These are phyloP conservation scores for Eupleurogrammus muticus DNA, from an alignment of 2,797 vertebrate species.

Conservation along the genomic window DNA sequence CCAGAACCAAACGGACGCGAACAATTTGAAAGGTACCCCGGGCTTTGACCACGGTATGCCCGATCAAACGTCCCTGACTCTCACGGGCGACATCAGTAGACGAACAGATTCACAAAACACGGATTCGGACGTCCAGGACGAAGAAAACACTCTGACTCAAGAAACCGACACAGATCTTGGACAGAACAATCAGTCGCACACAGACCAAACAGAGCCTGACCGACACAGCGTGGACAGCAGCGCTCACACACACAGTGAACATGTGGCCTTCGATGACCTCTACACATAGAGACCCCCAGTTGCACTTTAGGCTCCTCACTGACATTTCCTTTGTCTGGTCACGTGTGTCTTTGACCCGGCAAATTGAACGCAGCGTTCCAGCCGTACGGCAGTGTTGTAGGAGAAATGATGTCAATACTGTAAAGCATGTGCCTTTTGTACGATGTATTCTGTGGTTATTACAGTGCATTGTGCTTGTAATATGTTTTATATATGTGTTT, in stretches of 20 bases:
- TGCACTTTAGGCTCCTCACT: constrained; percentile 39
- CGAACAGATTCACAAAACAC: constrained; percentile 12
- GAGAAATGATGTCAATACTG: constrained; percentile 41
- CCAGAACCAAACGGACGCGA: constrained; percentile 35
- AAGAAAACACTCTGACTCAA: constrained; percentile 26
- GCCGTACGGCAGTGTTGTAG: constrained; percentile 46
- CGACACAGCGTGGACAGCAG: neutral
- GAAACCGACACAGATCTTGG: constrained; percentile 9
- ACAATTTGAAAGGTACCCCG: neutral
- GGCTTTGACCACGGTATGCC: constrained; percentile 31
- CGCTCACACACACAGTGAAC: constrained; percentile 11
- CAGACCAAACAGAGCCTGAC: constrained; percentile 8
- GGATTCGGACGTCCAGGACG: constrained; percentile 36
- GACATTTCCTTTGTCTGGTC: constrained; percentile 45
- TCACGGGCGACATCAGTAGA: constrained; percentile 21
- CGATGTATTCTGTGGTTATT: constrained; percentile 29
- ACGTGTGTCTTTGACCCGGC: constrained; percentile 17
- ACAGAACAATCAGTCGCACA: constrained; percentile 3
- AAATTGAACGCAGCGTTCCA: constrained; percentile 58
- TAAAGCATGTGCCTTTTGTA: constrained; percentile 58
- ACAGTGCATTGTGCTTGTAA: constrained; percentile 34
- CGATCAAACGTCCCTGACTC: constrained; percentile 23
- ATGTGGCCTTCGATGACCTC: constrained; percentile 19
- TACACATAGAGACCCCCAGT: constrained; percentile 16
- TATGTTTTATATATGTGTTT: constrained; percentile 61